phyloP scores from a whole-genome alignment of 2,888 invertebrate species.

The Nebria brevicollis region DNA sequence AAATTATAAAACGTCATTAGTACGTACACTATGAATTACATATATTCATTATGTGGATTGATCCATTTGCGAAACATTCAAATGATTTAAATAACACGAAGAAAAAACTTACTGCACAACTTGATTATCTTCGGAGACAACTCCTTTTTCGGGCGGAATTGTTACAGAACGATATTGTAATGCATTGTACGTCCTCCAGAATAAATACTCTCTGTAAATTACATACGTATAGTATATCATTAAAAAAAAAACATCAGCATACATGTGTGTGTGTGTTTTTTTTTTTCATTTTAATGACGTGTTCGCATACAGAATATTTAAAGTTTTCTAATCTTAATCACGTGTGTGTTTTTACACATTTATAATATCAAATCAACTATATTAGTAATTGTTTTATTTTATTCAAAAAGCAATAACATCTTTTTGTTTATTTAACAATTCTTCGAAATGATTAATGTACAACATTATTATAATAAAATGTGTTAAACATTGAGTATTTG shows the following conservation, averaged over 20 bases:
- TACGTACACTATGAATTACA: slow-evolving; percentile 7
- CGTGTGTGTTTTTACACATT: not conserved
- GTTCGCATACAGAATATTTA: too few relatives aligned
- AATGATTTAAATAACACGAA: not conserved
- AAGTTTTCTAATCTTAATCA: not conserved
- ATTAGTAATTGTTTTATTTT: not conserved
- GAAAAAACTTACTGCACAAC: slow-evolving; percentile 81
- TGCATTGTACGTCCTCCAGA: slow-evolving; percentile 88
- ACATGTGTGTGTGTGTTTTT: not conserved
- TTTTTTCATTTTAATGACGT: too few relatives aligned
- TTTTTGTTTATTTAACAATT: not conserved
- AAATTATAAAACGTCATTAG: slow-evolving; percentile 53
- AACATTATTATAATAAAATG: not conserved
- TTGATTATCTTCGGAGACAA: slow-evolving; percentile 73
- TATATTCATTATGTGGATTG: slow-evolving; percentile 16
- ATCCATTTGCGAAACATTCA: not conserved
- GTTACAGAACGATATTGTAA: slow-evolving; percentile 86
- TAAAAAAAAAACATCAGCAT: not conserved
- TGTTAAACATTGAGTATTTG: slow-evolving; percentile 7
- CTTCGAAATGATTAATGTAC: not conserved
- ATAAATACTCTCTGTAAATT: slow-evolving; percentile 76
- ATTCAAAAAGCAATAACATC: not conserved
- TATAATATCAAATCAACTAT: not conserved
- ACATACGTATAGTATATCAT: slow-evolving; percentile 5
- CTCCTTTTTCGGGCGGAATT: slow-evolving; percentile 76